These are phyloP conservation scores for Pocillopora meandrina DNA, from an alignment of 92 coral and sea anemone species.

Conservation along the genomic window DNA sequence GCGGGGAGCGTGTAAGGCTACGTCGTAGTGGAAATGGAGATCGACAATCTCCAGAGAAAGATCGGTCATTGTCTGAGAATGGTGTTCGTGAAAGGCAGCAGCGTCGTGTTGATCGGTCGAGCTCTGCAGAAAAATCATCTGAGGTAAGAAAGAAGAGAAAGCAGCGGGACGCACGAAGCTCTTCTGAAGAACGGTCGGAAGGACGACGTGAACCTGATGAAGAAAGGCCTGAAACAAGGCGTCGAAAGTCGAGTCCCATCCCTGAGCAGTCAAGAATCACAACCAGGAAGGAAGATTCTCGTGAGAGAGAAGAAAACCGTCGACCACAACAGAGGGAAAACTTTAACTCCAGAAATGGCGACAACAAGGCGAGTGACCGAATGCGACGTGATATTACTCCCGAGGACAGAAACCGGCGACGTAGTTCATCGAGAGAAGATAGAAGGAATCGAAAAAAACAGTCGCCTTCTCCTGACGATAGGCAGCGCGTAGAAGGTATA, in stretches of 20 bases:
- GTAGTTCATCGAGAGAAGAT: constrained; percentile 40
- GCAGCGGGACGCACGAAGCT: constrained; percentile 12
- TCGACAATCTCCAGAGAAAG: background rate
- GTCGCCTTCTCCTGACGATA: constrained; percentile 25
- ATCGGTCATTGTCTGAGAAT: background rate
- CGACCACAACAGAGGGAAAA: background rate
- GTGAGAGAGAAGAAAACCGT: constrained; percentile 21
- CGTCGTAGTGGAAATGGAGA: background rate
- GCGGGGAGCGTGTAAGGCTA: background rate
- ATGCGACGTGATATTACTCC: background rate
- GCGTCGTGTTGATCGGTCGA: constrained; percentile 23
- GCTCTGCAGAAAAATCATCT: constrained; percentile 27
- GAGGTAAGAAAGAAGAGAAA: constrained; percentile 9
- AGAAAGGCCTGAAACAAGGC: constrained; percentile 11
- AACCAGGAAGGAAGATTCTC: constrained; percentile 14
- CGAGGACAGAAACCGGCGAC: constrained; percentile 13
- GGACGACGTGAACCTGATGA: background rate
- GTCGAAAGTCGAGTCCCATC: constrained; percentile 18
- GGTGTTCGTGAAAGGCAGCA: constrained; percentile 10
- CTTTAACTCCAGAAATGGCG: background rate
- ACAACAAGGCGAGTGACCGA: background rate
- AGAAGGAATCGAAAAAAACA: background rate
- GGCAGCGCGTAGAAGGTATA: constrained; percentile 6
- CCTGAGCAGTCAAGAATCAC: constrained; percentile 3
- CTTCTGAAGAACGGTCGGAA: constrained; percentile 20